Percentiles rank a stretch among this genome's conserved stretches.
These are phyloP conservation scores for Drosophila quinaria DNA, from an alignment of 2,888 invertebrate species.

Conservation along the genomic window DNA sequence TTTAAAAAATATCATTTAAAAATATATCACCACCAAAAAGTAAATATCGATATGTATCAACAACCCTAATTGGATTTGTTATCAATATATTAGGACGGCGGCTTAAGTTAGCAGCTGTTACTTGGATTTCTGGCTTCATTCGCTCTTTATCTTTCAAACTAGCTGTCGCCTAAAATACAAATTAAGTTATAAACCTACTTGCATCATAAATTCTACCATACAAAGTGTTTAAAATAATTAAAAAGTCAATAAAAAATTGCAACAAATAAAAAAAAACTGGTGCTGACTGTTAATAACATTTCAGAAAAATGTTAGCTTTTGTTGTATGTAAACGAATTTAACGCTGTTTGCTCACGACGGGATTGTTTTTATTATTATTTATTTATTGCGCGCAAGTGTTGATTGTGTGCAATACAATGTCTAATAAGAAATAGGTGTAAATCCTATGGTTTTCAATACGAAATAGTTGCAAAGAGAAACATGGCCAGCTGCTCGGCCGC, in stretches of 20 bases:
- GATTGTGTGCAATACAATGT: not conserved
- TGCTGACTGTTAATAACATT: conserved; percentile 9
- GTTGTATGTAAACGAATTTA: conserved; percentile 12
- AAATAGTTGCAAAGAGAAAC: not conserved
- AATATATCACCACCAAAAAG: too few species aligned
- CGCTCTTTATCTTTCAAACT: not conserved
- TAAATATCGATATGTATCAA: too few species aligned
- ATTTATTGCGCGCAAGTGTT: conserved; percentile 15
- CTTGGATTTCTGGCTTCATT: not conserved
- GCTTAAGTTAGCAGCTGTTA: conserved; percentile 10
- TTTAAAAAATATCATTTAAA: too few species aligned
- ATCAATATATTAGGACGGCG: not conserved
- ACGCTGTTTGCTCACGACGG: not conserved
- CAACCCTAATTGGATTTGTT: not conserved
- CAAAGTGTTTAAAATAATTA: not conserved
- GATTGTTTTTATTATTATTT: conserved; percentile 26
- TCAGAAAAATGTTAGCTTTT: not conserved
- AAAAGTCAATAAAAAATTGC: not conserved
- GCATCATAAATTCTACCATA: not conserved
- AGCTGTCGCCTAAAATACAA: not conserved
- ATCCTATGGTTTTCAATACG: too few species aligned
- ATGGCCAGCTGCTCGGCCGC: too few species aligned
- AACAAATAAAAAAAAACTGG: not conserved
- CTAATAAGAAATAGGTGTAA: not conserved
- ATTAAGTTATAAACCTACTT: not conserved